A percentile compares a stretch with the other conserved stretches of the same genome.
phyloP scores from a whole-genome alignment of 2,113 vertebrate species.

The Alosa alosa region DNA sequence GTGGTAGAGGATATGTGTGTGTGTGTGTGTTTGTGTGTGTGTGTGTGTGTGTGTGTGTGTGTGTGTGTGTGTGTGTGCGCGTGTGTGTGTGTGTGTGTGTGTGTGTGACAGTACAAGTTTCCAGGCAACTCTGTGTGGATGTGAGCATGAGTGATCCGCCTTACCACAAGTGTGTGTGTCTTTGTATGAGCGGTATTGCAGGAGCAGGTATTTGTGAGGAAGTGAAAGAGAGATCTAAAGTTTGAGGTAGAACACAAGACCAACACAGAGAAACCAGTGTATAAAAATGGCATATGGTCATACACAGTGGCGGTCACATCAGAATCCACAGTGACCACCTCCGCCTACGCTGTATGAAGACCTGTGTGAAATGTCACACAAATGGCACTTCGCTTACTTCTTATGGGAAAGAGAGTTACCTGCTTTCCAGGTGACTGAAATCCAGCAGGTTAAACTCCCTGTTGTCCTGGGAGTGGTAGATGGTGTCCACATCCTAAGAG shows the following conservation, averaged over 20 bases:
- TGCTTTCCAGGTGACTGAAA: conserved; percentile 88
- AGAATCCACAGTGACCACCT: background rate
- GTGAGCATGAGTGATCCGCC: background rate
- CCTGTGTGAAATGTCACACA: too few relatives aligned
- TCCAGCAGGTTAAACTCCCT: conserved; percentile 86
- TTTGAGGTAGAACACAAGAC: background rate
- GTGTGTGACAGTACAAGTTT: background rate
- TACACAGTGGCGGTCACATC: background rate
- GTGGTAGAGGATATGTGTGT: too few relatives aligned
- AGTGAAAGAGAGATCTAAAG: background rate
- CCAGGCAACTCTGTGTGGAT: background rate
- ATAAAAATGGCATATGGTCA: too few relatives aligned
- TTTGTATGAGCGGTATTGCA: background rate
- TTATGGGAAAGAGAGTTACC: conserved; percentile 65
- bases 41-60: background rate
- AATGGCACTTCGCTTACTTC: background rate
- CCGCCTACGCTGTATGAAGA: too few relatives aligned
- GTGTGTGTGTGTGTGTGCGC: too few relatives aligned
- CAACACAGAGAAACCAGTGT: background rate
- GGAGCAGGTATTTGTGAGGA: background rate
- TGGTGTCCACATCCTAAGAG: conserved; percentile 86
- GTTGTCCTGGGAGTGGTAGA: conserved; percentile 91
- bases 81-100: background rate
- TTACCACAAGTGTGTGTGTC: background rate
- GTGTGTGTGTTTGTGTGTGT: too few relatives aligned